Evolutionary conservation across 2,888 invertebrate species (phyloP).

Genomic region (Xylophagus ater): DNA sequence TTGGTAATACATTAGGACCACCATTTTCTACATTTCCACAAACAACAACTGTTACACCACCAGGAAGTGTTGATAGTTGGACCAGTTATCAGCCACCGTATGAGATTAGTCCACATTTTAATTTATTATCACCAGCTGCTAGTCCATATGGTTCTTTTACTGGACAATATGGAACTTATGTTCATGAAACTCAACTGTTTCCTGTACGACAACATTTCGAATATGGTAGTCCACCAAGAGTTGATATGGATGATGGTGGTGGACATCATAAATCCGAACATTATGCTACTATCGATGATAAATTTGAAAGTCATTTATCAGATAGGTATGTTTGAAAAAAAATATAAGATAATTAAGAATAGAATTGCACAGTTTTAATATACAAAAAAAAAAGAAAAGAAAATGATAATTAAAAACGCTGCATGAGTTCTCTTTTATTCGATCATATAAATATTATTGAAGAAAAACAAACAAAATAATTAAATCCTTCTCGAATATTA

Average conservation of each 20-base stretch:
- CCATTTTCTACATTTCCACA: conserved; percentile 53
- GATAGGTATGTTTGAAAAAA: conserved; percentile 25
- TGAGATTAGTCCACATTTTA: conserved; percentile 63
- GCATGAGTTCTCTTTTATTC: not conserved
- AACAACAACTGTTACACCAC: conserved; percentile 45
- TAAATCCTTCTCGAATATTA: not conserved
- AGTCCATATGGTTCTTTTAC: conserved; percentile 55
- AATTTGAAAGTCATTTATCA: conserved; percentile 31
- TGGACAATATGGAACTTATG: conserved; percentile 53
- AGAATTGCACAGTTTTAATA: no score
- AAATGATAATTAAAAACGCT: no score
- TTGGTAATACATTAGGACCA: conserved; percentile 41
- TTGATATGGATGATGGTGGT: conserved; percentile 30
- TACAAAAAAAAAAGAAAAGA: no score
- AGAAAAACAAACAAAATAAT: not conserved
- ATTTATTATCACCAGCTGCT: conserved; percentile 57
- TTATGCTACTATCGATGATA: conserved; percentile 41
- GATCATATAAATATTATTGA: no score
- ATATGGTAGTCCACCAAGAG: conserved; percentile 37
- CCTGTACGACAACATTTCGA: conserved; percentile 50
- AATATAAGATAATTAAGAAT: no score
- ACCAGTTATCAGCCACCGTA: conserved; percentile 63
- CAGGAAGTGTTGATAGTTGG: conserved; percentile 66
- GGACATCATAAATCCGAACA: conserved; percentile 44
- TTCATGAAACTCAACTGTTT: conserved; percentile 65